These are phyloP conservation scores for Rhyzopertha dominica DNA, from an alignment of 1,140 invertebrate species.

Conservation along the genomic window DNA sequence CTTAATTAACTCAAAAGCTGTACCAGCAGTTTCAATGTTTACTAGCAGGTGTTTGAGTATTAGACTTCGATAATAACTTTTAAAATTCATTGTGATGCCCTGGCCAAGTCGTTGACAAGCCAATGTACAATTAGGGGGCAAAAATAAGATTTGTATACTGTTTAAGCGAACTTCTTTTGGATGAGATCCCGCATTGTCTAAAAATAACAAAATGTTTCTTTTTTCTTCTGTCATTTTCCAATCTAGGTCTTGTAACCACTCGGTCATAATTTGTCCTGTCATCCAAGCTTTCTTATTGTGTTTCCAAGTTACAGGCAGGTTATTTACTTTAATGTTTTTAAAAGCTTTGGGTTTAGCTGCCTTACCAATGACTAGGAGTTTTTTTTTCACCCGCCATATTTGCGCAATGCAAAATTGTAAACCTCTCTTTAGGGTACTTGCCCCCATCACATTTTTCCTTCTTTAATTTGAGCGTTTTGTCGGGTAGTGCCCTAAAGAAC, in stretches of 20 bases:
- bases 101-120: conserved; percentile 47
- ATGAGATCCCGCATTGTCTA: conserved; percentile 27
- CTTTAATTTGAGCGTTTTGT: conserved; percentile 21
- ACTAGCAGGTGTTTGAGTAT: conserved; percentile 24
- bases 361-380: conserved; percentile 47
- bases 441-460: conserved; percentile 29
- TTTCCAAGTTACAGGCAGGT: conserved; percentile 13
- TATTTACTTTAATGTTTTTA: conserved; percentile 11
- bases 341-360: conserved; percentile 32
- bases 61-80: conserved; percentile 29
- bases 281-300: conserved; percentile 17
- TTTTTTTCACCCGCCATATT: conserved; percentile 45
- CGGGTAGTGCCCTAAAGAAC: conserved; percentile 22
- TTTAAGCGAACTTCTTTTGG: conserved; percentile 21
- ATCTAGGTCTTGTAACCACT: conserved; percentile 35
- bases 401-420: conserved; percentile 42
- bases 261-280: conserved; percentile 13
- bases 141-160: conserved; percentile 41
- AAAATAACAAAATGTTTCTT: conserved; percentile 40
- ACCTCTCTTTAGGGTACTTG: conserved; percentile 44
- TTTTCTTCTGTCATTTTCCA: conserved; percentile 34
- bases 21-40: conserved; percentile 13
- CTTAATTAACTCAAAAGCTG: conserved; percentile 17
- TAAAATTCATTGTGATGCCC: conserved; percentile 45
- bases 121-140: conserved; percentile 47